A percentile compares a stretch with the other conserved stretches of the same genome.
Conservation (phyloP, 2,113 vertebrate species). For the Rhabdornis inornatus region DNA sequence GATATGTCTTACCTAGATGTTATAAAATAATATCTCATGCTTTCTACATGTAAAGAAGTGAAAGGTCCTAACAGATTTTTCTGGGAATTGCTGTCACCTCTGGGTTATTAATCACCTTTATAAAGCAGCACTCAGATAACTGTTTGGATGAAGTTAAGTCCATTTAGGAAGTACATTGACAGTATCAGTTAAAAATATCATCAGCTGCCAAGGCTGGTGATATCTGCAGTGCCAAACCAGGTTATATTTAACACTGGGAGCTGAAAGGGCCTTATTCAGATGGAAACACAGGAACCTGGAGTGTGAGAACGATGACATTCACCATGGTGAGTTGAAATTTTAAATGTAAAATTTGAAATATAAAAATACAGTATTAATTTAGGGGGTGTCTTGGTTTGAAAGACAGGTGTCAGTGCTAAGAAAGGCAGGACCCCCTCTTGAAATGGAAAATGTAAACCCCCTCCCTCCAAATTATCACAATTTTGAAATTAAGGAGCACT, state of each 20-base stretch:
- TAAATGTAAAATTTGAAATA: background rate
- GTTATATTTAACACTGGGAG: background rate
- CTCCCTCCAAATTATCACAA: too few species aligned
- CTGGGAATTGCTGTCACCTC: background rate
- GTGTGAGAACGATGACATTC: background rate
- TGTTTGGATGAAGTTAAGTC: background rate
- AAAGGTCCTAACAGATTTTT: background rate
- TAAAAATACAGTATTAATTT: background rate
- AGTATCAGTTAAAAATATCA: background rate
- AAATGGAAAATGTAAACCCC: too few species aligned
- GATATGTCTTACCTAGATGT: background rate
- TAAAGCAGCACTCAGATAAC: background rate
- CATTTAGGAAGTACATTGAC: background rate
- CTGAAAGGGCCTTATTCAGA: background rate
- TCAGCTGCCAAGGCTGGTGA: background rate
- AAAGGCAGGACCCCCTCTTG: too few species aligned
- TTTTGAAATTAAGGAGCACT: too few species aligned
- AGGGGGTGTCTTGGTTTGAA: too few species aligned
- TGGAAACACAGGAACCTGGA: background rate
- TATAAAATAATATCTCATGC: background rate
- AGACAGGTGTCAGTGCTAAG: too few species aligned
- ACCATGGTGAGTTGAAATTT: fast-evolving
- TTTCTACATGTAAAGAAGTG: background rate
- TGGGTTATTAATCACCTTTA: background rate
- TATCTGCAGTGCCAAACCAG: background rate